These are phyloP conservation scores for Papilio dardanus DNA, from an alignment of 1,140 invertebrate species.

Conservation along the genomic window DNA sequence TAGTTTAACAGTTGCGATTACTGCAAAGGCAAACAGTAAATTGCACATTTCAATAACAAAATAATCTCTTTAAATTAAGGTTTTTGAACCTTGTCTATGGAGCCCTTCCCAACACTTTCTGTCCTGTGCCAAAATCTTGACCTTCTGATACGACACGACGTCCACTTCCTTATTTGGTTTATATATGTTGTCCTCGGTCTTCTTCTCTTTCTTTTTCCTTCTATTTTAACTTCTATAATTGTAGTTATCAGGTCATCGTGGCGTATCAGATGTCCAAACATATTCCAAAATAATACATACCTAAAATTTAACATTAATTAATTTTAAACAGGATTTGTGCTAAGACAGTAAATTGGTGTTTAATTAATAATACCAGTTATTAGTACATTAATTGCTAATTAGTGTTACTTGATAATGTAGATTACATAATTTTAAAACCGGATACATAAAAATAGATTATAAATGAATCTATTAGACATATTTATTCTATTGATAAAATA, in stretches of 20 bases:
- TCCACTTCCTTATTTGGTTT: no score
- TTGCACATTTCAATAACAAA: background rate
- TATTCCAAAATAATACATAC: no score
- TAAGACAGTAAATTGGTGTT: conserved; percentile 12
- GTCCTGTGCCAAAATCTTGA: no score
- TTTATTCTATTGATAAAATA: background rate
- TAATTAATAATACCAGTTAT: conserved; percentile 6
- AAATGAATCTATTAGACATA: background rate
- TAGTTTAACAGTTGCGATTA: background rate
- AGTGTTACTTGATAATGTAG: background rate
- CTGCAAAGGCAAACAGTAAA: background rate
- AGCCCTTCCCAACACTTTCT: no score
- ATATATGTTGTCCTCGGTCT: no score
- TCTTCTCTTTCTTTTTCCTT: no score
- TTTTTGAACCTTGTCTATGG: no score
- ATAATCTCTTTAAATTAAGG: no score
- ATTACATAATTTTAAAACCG: background rate
- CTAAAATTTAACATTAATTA: background rate
- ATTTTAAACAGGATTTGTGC: background rate
- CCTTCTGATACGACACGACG: no score
- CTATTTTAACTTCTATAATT: no score
- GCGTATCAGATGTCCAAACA: no score
- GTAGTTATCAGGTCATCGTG: no score
- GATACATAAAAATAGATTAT: background rate
- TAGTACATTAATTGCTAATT: background rate